Base-by-base conservation (phyloP, 2,797 vertebrate genomes). In the Gymnopithys bicolor region DNA sequence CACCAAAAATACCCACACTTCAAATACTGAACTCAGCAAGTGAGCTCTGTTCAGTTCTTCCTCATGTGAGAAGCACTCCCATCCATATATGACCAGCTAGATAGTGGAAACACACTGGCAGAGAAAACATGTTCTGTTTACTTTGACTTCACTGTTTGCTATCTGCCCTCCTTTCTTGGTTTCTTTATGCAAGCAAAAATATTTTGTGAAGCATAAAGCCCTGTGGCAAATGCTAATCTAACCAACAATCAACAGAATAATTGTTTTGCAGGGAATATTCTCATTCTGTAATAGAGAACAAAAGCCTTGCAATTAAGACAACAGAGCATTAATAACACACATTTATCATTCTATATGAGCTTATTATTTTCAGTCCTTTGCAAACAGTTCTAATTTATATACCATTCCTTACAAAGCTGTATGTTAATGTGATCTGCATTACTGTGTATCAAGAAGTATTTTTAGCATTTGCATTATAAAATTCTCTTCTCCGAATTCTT, bases 341-440 rank as follows among this genome's bases (percentile, higher is more conserved):
- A 97, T 97, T 97, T 95, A 94, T 96, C 93, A 95, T 93, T 94
- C 78, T 95, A 93, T 95, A 96, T 95, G 93, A 95, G 92, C 86
- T 95, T 96, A 95, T 95, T 96, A 96, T 92, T 93, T 96, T 69
- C 68, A 95, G 53, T 77, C 79, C 41, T 95, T 93, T 71, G 82
- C 89, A 95, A 93, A 95, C 77, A 92, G 78, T 92, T 83, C 87
- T 94, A 93, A 95, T 95, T 96, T 96, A 95, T 96, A 92, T 92
- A 95, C 60, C 81, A 68, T 80, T 92, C 71, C 75, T 83, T 53
- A n/a, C 30, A 71, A 85, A 85, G 35, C 89, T 91, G 27, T 95
- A 92, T 94, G 58, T 95, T 95, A 96, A 93, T 93, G 64, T 77
- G 90, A 83, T 93, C 87, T 83, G 32, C 60, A 62, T 45, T 94